Base-by-base conservation (phyloP, 2,888 invertebrate species). In the Hirtodrosophila alboralis region DNA sequence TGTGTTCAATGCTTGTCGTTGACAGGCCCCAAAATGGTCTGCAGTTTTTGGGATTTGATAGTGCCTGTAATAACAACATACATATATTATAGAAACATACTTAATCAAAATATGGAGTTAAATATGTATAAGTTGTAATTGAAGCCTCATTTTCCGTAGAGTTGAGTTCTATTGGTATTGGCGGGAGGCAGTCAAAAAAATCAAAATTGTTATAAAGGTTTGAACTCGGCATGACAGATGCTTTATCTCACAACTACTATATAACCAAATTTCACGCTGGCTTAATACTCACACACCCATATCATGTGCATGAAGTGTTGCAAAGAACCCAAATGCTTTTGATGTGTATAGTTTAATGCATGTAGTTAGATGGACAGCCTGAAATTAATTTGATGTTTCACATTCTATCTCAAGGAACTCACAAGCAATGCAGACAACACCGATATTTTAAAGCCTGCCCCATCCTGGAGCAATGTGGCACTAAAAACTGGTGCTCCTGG, bases 391-490 rank as follows among this genome's bases (percentile, higher is more conserved):
- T 3, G 30, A 0, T 9, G 5, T 9, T 21, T 3, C 4, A n/a
- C 5, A 13, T 26, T 13, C n/a, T 12, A 30, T 10, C 31, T 40
- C 0, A 80, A 90, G 91, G 90, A 90, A 78, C 85, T 90, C 68
- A 88, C 87, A 73, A 87, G 79, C 74, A 88, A 83, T 74, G 83
- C 88, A 66, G 90, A 90, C 59, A 68, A 86, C 58, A 74, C 87
- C 60, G 90, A 90, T 70, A 75, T 91, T 66, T 84, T 91, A 71
- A 92, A 93, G 79, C 92, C 92, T 1, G 92, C 92, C 30, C 93
- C 93, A n/a, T 92, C 93, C 1, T 93, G 93, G 93, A 87, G 91
- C 45, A 90, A 91, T 69, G 86, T 91, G 72, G 78, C 91, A 77
- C 65, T 89, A 23, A 88, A 84, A 45, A 65, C 84, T 0, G 79